Evolutionary conservation across 1,140 invertebrate species (phyloP).

Genomic region (Mamestra configurata): DNA sequence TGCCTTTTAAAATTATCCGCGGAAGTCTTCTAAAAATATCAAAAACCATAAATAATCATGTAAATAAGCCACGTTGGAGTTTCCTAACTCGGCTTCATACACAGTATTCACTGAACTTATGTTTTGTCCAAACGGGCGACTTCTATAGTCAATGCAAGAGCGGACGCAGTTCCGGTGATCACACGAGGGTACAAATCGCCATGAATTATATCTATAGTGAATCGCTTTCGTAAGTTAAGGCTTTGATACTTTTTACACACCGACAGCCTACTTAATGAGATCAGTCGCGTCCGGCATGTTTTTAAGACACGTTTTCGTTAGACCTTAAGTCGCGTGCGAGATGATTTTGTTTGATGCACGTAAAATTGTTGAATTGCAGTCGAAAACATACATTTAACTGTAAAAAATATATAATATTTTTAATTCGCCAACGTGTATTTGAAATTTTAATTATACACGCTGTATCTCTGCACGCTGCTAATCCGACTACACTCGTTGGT

Average conservation of each 20-base stretch:
- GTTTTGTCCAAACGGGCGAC: not conserved
- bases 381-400: not conserved
- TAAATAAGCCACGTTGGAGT: not conserved
- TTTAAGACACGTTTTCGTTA: conserved; percentile 20
- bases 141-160: conserved; percentile 22
- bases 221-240: conserved; percentile 60
- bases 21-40: not conserved
- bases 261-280: conserved; percentile 33
- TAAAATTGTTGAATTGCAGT: not conserved
- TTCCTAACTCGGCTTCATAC: not conserved
- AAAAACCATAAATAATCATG: not conserved
- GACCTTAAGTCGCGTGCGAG: conserved; percentile 18
- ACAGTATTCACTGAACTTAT: conserved; percentile 24
- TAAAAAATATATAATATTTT: not conserved
- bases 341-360: conserved; percentile 26
- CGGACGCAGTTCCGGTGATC: conserved; percentile 38
- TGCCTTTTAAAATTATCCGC: not conserved
- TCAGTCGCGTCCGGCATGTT: conserved; percentile 27
- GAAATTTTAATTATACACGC: not conserved
- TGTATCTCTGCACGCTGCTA: not conserved
- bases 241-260: conserved; percentile 41
- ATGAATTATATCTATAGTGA: conserved; percentile 71
- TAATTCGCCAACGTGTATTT: not conserved
- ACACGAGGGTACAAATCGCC: conserved; percentile 77
- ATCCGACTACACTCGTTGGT: not conserved